Conservation (phyloP, 2,113 vertebrate genomes). For the Psettodes erumei region DNA sequence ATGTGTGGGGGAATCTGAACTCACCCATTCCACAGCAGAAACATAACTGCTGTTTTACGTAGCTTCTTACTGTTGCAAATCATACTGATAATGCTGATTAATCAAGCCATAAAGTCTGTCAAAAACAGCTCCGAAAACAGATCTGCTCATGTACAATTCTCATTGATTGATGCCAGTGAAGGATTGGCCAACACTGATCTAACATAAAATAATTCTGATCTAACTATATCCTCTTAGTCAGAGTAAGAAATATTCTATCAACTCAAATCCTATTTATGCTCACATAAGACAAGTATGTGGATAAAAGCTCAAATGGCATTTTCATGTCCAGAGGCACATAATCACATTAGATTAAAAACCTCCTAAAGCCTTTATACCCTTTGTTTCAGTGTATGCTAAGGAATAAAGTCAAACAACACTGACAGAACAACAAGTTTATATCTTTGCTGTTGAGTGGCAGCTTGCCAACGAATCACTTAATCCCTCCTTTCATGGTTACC, state of each 20-base stretch:
- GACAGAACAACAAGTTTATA: not conserved
- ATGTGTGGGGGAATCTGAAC: no score
- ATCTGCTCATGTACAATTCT: no score
- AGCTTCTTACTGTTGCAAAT: not conserved
- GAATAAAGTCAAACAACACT: not conserved
- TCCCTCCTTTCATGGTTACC: conserved; percentile 43
- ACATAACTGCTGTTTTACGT: not conserved
- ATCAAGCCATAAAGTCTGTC: not conserved
- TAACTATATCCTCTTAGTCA: conserved; percentile 26
- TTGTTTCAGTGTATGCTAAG: not conserved
- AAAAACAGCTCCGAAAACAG: no score
- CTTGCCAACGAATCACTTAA: conserved; percentile 24
- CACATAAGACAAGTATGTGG: not conserved
- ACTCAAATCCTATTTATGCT: not conserved
- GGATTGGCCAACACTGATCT: not conserved
- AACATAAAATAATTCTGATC: not conserved
- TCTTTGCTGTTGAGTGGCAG: not conserved
- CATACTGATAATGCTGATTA: not conserved
- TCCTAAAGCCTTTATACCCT: not conserved
- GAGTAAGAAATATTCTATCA: not conserved
- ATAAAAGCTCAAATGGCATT: not conserved
- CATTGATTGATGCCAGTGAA: not conserved
- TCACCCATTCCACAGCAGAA: not conserved
- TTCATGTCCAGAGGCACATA: not conserved
- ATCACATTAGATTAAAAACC: not conserved